Conservation (phyloP, 1,140 invertebrate genomes). For the Leptoteleia sp. region DNA sequence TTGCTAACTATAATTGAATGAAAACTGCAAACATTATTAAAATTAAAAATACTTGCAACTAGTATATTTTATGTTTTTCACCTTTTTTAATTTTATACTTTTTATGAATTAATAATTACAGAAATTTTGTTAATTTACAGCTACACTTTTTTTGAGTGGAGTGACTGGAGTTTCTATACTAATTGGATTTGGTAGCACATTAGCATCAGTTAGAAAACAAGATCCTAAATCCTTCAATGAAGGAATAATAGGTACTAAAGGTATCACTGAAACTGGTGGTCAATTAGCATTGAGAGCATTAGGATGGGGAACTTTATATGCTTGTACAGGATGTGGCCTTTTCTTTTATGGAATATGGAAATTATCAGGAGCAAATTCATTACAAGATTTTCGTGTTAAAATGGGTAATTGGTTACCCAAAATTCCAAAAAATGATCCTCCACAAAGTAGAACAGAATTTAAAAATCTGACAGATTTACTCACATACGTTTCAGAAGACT, state of each 20-base stretch:
- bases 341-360: conserved; percentile 94
- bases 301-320: conserved; percentile 92
- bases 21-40: no score
- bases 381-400: conserved; percentile 87
- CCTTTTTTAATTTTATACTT: no score
- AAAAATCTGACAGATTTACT: conserved; percentile 90
- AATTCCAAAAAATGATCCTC: conserved; percentile 90
- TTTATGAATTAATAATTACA: no score
- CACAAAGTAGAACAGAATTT: conserved; percentile 92
- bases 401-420: conserved; percentile 87
- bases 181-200: conserved; percentile 89
- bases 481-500: conserved; percentile 86
- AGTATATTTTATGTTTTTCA: no score
- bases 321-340: conserved; percentile 89
- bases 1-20: no score
- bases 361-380: conserved; percentile 90
- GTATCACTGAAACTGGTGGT: conserved; percentile 88
- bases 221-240: conserved; percentile 91
- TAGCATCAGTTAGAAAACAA: conserved; percentile 88
- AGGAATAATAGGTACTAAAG: conserved; percentile 84
- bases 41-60: no score
- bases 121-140: conserved; percentile 27
- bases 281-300: conserved; percentile 90
- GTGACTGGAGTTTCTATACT: conserved; percentile 90
- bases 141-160: conserved; percentile 84